Evolutionary conservation across 1,140 invertebrate genomes (phyloP).

Genomic region (Aphaenogaster floridana): DNA sequence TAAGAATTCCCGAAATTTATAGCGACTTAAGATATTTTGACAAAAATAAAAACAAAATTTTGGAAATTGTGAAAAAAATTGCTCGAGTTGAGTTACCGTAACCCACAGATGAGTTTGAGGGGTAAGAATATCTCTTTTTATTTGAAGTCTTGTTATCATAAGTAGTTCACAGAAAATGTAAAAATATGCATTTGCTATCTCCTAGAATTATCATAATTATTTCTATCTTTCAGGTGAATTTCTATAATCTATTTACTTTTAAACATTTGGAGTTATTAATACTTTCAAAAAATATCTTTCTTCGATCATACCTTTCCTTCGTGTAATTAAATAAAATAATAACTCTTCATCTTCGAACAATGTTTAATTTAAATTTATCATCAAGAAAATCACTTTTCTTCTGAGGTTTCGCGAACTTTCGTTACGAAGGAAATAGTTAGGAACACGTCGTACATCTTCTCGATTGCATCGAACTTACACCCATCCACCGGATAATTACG

Average conservation of each 20-base stretch:
- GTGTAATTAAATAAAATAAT: neutral
- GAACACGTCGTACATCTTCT: conserved; percentile 35
- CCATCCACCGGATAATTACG: conserved; percentile 13
- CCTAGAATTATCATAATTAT: neutral
- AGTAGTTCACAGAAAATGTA: neutral
- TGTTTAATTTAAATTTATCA: conserved; percentile 2
- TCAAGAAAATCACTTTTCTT: neutral
- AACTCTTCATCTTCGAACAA: neutral
- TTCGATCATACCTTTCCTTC: neutral
- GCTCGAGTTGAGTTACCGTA: no score
- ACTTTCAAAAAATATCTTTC: neutral
- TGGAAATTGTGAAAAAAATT: no score
- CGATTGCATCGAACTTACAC: conserved; percentile 17
- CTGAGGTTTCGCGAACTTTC: neutral
- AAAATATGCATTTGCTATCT: neutral
- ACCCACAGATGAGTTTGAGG: no score
- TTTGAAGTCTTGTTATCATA: neutral
- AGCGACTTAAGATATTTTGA: no score
- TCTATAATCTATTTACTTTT: neutral
- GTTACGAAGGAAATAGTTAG: conserved; percentile 4
- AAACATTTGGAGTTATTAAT: neutral
- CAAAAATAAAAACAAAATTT: no score
- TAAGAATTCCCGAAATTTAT: no score
- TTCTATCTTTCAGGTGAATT: neutral
- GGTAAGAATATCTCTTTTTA: neutral